phyloP scores from a whole-genome alignment of 1,140 invertebrate genomes.

The Caenorhabditis briggsae region DNA sequence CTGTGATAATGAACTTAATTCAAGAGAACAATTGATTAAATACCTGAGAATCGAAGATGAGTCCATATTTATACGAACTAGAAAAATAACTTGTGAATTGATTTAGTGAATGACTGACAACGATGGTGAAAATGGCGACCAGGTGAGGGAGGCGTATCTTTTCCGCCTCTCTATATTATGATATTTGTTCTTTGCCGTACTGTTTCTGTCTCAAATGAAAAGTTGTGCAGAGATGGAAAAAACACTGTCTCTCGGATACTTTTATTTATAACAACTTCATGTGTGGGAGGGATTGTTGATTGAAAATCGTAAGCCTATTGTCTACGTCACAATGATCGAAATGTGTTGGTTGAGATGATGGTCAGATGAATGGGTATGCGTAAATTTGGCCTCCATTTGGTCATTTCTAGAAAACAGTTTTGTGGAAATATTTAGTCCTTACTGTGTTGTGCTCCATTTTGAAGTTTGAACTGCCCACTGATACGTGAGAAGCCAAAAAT shows the following conservation, averaged over 20 bases:
- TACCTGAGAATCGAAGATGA: not conserved
- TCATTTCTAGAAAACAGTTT: conserved; percentile 4
- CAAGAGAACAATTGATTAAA: not conserved
- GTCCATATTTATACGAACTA: not conserved
- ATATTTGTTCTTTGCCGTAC: conserved; percentile 48
- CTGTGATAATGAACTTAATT: not conserved
- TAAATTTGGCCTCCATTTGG: conserved; percentile 9
- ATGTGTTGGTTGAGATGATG: not conserved
- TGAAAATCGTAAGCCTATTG: conserved; percentile 13
- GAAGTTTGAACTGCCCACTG: not conserved
- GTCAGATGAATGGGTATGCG: conserved; percentile 9
- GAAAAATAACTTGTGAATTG: not conserved
- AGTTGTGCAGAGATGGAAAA: not conserved
- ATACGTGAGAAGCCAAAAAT: no score
- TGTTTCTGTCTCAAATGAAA: conserved; percentile 48
- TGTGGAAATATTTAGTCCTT: not conserved
- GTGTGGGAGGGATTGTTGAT: conserved; percentile 28
- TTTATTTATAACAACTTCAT: not conserved
- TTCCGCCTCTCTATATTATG: not conserved
- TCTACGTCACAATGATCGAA: conserved; percentile 37
- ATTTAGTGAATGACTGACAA: conserved; percentile 19
- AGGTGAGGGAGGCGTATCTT: not conserved
- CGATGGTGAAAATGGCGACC: not conserved
- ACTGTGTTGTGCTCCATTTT: not conserved
- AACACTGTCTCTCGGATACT: not conserved